These are phyloP conservation scores for Alcis repandata DNA, from an alignment of 2,888 invertebrate species.

Conservation along the genomic window DNA sequence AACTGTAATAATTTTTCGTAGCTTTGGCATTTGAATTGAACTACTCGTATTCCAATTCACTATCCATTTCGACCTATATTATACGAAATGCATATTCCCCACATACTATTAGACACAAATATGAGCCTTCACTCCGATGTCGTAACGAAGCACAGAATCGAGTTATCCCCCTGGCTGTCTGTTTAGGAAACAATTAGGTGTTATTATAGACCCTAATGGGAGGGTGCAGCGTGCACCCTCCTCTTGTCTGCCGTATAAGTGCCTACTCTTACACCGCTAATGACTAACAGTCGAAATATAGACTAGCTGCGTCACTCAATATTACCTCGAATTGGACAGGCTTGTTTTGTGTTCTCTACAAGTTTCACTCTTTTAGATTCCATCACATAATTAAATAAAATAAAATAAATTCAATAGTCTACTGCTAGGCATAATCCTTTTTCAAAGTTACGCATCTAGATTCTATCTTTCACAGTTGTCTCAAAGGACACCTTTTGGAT, in stretches of 20 bases:
- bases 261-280: conserved; percentile 32
- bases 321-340: too few species aligned
- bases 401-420: too few species aligned
- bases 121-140: conserved; percentile 55
- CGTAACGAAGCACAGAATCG: conserved; percentile 54
- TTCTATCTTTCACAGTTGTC: too few species aligned
- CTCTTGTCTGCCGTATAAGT: conserved; percentile 36
- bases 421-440: neutral
- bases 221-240: conserved; percentile 45
- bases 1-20: too few species aligned
- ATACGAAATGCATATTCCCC: neutral
- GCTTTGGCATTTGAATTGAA: too few species aligned
- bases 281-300: neutral
- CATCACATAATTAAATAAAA: too few species aligned
- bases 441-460: neutral
- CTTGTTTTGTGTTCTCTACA: too few species aligned
- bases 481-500: too few species aligned
- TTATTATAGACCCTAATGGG: conserved; percentile 73
- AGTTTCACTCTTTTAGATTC: too few species aligned
- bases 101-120: neutral
- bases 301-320: neutral
- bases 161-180: conserved; percentile 78
- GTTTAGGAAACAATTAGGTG: conserved; percentile 83
- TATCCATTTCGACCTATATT: too few species aligned
- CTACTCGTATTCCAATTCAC: too few species aligned